Conservation (phyloP, 2,113 vertebrate species). For the Lepisosteus oculatus region DNA sequence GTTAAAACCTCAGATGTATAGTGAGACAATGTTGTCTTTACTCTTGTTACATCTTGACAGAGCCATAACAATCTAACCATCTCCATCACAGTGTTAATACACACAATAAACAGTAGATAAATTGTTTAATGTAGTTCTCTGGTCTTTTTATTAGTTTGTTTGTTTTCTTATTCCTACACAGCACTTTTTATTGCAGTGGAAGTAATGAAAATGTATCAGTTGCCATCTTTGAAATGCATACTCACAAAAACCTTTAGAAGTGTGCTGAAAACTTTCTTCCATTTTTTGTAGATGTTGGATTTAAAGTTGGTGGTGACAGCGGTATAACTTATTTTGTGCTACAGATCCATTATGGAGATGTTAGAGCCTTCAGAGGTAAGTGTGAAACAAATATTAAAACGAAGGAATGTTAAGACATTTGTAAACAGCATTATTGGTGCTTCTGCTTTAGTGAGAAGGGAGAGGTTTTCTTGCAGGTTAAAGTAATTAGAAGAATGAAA, state of each 20-base stretch:
- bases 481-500: neutral
- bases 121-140: too few relatives aligned
- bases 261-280: constrained; percentile 26
- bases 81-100: too few relatives aligned
- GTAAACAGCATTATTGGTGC: too few relatives aligned
- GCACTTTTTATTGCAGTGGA: neutral
- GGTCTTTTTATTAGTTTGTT: too few relatives aligned
- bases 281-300: constrained; percentile 80
- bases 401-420: too few relatives aligned
- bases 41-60: too few relatives aligned
- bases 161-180: neutral
- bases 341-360: constrained; percentile 93
- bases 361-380: constrained; percentile 83
- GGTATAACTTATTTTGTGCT: constrained; percentile 87
- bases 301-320: constrained; percentile 84
- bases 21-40: too few relatives aligned
- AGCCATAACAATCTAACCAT: too few relatives aligned
- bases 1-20: too few relatives aligned
- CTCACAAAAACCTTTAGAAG: neutral
- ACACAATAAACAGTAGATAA: too few relatives aligned
- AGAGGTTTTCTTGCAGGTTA: neutral
- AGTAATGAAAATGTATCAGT: neutral
- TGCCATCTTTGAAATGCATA: neutral
- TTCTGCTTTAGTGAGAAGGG: too few relatives aligned
- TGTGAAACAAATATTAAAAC: neutral